A percentile compares a stretch with the other conserved stretches of the same genome.
These are phyloP conservation scores for Tragelaphus imberbis DNA, from an alignment of 2,113 vertebrate species.

Conservation along the genomic window DNA sequence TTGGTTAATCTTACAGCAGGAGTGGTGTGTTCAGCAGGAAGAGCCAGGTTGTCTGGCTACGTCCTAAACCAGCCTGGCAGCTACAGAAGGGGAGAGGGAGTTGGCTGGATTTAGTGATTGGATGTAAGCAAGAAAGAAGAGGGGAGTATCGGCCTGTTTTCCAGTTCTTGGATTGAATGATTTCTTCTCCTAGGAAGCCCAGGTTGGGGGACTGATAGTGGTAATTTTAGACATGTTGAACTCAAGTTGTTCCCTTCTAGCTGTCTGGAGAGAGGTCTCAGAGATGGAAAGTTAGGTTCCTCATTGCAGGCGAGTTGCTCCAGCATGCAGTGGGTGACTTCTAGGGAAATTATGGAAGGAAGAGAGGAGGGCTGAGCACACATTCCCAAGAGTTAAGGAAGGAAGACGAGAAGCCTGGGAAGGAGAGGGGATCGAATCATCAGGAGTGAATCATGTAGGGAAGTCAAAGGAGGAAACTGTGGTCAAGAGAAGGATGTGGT, in stretches of 20 bases:
- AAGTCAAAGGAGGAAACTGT: background rate
- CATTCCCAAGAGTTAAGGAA: background rate
- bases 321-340: background rate
- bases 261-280: background rate
- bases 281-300: too few species aligned
- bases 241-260: background rate
- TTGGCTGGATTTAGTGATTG: background rate
- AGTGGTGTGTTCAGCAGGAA: background rate
- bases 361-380: background rate
- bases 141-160: background rate
- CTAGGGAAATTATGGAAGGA: background rate
- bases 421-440: background rate
- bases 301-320: rapidly evolving
- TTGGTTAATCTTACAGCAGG: background rate
- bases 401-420: background rate
- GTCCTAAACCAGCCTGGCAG: rapidly evolving
- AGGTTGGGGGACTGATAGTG: background rate
- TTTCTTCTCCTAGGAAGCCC: background rate
- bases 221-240: background rate
- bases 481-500: background rate
- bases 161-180: background rate
- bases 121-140: background rate
- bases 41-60: rapidly evolving
- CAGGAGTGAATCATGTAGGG: background rate
- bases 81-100: too few species aligned